Evolutionary conservation across 2,797 vertebrate genomes (phyloP).

Genomic region (Pangasius larnaudii): DNA sequence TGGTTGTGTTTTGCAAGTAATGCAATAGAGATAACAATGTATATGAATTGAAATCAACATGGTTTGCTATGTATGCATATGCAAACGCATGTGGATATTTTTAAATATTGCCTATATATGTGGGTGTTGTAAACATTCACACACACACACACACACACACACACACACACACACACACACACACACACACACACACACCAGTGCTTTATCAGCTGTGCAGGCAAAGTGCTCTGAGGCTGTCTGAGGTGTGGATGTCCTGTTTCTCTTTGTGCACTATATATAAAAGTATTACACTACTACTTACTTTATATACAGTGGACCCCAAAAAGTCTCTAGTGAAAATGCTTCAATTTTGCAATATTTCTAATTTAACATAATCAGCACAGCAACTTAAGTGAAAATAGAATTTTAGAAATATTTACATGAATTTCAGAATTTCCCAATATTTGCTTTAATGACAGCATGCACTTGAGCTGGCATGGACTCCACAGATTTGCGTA

Average conservation of each 20-base stretch:
- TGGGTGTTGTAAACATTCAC: background rate
- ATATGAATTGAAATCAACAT: background rate
- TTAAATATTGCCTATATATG: background rate
- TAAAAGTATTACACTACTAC: background rate
- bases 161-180: background rate
- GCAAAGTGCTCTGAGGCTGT: background rate
- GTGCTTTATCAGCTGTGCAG: constrained; percentile 4
- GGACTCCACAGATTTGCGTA: background rate
- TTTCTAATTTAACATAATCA: background rate
- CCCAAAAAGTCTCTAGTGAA: background rate
- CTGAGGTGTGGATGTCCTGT: constrained; percentile 4
- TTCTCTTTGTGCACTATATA: background rate
- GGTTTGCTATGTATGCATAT: background rate
- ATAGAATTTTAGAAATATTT: background rate
- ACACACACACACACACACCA: background rate
- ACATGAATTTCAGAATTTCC: background rate
- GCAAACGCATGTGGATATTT: background rate
- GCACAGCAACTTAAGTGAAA: background rate
- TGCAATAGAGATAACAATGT: background rate
- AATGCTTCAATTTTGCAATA: background rate
- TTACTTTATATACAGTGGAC: background rate
- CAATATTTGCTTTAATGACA: background rate
- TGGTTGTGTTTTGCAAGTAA: background rate
- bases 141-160: background rate
- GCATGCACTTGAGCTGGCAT: background rate